Evolutionary conservation across 2,888 invertebrate species (phyloP), one percentile per base, ranked within the genome.

Genomic region (Notocelia uddmanniana): DNA sequence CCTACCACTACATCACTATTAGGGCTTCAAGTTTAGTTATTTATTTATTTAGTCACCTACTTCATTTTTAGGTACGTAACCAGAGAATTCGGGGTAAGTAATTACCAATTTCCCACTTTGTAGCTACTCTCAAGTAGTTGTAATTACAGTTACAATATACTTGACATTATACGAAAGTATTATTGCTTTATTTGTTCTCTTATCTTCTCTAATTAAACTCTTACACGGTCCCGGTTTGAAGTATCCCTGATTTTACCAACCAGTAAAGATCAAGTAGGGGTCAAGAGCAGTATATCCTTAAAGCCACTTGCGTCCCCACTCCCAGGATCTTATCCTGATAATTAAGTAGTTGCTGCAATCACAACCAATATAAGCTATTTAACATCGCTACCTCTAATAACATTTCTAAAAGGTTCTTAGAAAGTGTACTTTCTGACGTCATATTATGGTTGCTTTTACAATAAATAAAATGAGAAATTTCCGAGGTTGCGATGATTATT

Each of bases 271-370:
- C 85, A 88, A 88, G 84, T 84, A 81, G 83, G 89, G 90, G 89
- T 88, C 89, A 88, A 86, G 82, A 85, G 83, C 81, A 81, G 84
- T 90, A 88, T 90, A 90, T 90, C 89, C 86, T 83, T 69, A 77
- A 77, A 81, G 81, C 79, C 81, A 80, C 82, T 82, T 76, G 60
- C 71, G 71, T 58, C 54, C 66, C 67, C 64, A 69, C 72, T 62
- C 70, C 41, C 26, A 9, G 72, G 72, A 55, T 72, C 72, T 68
- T 68, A 72, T 68, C 72, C 60, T 48, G 34, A 85, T 89, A 90
- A 90, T 90, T 88, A 91, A 90, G 88, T 86, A 88, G 85, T 85
- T 83, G 80, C 80, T 83, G 83, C 85, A 85, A 88, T 89, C 85
- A 85, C 83, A 83, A 79, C 81, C 83, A 85, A 88, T 90, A 37